These are phyloP conservation scores for Rhynchotus rufescens DNA, from an alignment of 2,797 vertebrate species.

Conservation along the genomic window DNA sequence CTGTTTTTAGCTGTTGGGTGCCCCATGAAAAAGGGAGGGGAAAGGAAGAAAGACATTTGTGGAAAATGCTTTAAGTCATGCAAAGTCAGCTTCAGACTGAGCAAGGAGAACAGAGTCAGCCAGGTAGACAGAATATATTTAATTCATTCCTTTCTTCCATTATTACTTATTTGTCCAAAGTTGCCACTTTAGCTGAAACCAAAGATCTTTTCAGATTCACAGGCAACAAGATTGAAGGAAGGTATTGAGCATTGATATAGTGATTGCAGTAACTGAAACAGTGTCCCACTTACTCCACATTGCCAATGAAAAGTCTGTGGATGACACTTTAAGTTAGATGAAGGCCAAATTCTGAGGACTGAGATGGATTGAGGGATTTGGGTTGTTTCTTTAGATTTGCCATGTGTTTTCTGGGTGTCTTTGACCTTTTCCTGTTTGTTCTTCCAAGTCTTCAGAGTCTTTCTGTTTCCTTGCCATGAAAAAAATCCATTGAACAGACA, in stretches of 20 bases:
- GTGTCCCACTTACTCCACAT: background rate
- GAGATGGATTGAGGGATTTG: background rate
- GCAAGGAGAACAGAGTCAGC: background rate
- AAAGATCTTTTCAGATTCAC: background rate
- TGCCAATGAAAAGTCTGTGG: constrained; percentile 30
- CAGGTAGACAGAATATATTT: background rate
- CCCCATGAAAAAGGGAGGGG: background rate
- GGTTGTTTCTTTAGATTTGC: background rate
- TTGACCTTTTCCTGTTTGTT: constrained; percentile 18
- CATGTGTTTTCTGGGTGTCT: background rate
- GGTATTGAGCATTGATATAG: background rate
- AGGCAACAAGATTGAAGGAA: background rate
- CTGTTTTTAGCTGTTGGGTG: background rate
- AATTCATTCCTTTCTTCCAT: background rate
- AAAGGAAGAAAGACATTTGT: background rate
- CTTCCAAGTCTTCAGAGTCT: background rate
- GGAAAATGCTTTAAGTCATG: background rate
- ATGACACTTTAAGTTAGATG: background rate
- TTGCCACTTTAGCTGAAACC: background rate
- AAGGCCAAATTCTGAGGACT: background rate
- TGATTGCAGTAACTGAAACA: background rate
- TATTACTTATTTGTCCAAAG: background rate
- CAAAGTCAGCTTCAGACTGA: background rate
- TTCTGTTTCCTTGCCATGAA: background rate
- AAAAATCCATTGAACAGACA: background rate